These are phyloP conservation scores for Sebastes alutus DNA, from an alignment of 2,797 vertebrate genomes.

Conservation along the genomic window DNA sequence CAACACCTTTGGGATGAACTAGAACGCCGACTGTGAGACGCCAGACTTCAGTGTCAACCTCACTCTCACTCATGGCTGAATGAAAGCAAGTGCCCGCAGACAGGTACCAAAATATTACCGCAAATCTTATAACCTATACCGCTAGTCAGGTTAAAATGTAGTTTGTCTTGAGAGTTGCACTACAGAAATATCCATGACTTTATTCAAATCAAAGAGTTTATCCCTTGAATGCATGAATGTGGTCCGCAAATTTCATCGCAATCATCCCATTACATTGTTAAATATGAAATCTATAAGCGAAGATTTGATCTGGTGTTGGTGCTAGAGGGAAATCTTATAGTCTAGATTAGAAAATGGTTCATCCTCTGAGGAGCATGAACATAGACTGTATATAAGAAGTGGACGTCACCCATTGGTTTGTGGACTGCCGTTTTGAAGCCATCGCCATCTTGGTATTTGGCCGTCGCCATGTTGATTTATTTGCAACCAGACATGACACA, in stretches of 20 bases:
- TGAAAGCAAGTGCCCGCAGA: background rate
- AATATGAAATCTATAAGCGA: background rate
- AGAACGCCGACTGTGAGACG: background rate
- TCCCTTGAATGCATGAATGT: background rate
- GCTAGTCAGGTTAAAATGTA: background rate
- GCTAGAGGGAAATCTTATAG: background rate
- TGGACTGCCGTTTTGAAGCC: too few species aligned
- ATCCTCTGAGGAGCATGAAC: background rate
- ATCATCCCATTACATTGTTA: background rate
- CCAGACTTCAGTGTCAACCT: background rate
- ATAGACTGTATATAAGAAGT: too few species aligned
- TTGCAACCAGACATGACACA: too few species aligned
- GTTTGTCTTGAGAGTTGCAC: background rate
- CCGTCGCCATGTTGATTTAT: too few species aligned
- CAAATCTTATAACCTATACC: background rate
- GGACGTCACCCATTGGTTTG: too few species aligned
- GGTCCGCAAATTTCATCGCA: background rate
- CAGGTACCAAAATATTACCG: background rate
- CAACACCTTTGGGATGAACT: background rate
- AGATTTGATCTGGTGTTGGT: background rate
- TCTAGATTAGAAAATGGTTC: background rate
- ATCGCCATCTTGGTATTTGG: too few species aligned
- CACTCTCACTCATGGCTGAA: background rate
- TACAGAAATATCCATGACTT: background rate
- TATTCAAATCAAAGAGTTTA: background rate